Conservation (phyloP, 2,888 invertebrate species). For the Drosophila mulleri region DNA sequence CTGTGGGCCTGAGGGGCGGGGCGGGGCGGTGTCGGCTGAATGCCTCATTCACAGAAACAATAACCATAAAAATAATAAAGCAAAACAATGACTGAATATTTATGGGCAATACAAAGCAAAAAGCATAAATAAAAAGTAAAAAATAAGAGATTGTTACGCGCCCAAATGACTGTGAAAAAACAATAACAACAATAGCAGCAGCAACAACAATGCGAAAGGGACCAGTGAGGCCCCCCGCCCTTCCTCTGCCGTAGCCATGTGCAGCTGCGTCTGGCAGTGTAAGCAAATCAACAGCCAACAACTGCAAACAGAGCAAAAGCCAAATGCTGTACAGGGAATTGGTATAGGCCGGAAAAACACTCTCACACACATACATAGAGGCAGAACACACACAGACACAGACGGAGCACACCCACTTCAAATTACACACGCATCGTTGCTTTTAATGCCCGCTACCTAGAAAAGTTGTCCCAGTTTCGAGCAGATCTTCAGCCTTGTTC, state of each 20-base stretch:
- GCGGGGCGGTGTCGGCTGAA: neutral
- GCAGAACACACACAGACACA: slow-evolving; percentile 20
- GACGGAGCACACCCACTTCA: slow-evolving; percentile 25
- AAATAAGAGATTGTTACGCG: slow-evolving; percentile 59
- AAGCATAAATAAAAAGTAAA: slow-evolving; percentile 12
- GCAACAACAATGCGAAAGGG: slow-evolving; percentile 20
- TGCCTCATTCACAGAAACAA: slow-evolving; percentile 60
- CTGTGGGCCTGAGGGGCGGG: neutral
- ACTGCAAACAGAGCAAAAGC: slow-evolving; percentile 63
- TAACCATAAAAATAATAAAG: slow-evolving; percentile 80
- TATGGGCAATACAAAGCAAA: slow-evolving; percentile 58
- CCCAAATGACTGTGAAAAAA: slow-evolving; percentile 70
- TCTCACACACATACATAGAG: slow-evolving; percentile 8
- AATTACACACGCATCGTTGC: slow-evolving; percentile 64
- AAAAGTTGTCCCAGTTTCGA: slow-evolving; percentile 50
- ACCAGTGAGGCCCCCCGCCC: slow-evolving; percentile 10
- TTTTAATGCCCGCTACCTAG: slow-evolving; percentile 66
- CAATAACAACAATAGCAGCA: slow-evolving; percentile 27
- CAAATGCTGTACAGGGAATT: slow-evolving; percentile 71
- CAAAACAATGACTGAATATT: slow-evolving; percentile 78
- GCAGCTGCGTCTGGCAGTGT: slow-evolving; percentile 67
- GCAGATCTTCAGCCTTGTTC: slow-evolving; percentile 48
- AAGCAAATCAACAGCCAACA: slow-evolving; percentile 70
- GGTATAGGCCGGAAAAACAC: slow-evolving; percentile 43
- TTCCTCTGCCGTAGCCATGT: slow-evolving; percentile 46